Conservation (phyloP, 64 coral and sea anemone genomes). For the Montipora capricornis region DNA sequence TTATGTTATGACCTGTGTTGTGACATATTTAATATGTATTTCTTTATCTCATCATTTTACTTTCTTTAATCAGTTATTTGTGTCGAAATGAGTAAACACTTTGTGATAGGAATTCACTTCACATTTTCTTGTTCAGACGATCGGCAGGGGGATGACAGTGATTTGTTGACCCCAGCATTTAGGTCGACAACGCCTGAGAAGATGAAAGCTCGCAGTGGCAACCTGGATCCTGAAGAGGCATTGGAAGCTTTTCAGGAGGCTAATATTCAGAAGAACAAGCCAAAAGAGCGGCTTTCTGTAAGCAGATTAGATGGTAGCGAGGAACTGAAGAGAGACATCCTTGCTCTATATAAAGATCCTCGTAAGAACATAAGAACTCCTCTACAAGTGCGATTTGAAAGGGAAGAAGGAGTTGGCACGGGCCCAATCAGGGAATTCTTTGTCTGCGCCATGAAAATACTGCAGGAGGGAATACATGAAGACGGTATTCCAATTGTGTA, state of each 20-base stretch:
- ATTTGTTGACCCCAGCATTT: background rate
- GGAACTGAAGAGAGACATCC: slow-evolving; percentile 28
- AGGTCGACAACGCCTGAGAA: background rate
- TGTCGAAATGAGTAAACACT: no score
- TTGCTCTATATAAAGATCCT: slow-evolving; percentile 38
- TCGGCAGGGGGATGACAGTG: background rate
- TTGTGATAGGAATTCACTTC: no score
- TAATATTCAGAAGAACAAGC: background rate
- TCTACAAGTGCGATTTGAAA: slow-evolving; percentile 18
- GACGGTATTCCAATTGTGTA: slow-evolving; percentile 21
- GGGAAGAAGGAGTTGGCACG: slow-evolving; percentile 6
- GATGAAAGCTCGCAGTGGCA: background rate
- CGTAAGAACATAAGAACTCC: slow-evolving; percentile 8
- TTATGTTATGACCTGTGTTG: no score
- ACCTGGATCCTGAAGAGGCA: background rate
- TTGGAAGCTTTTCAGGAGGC: slow-evolving; percentile 9
- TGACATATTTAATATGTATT: no score
- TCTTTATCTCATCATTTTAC: no score
- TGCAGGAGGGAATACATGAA: slow-evolving; percentile 16
- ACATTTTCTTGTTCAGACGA: background rate
- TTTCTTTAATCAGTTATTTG: no score
- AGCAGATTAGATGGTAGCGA: slow-evolving; percentile 28
- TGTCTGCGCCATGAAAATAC: background rate
- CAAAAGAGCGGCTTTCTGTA: background rate
- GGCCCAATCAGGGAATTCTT: background rate